Conservation (phyloP, 2,113 vertebrate species). For the Shinisaurus crocodilurus region DNA sequence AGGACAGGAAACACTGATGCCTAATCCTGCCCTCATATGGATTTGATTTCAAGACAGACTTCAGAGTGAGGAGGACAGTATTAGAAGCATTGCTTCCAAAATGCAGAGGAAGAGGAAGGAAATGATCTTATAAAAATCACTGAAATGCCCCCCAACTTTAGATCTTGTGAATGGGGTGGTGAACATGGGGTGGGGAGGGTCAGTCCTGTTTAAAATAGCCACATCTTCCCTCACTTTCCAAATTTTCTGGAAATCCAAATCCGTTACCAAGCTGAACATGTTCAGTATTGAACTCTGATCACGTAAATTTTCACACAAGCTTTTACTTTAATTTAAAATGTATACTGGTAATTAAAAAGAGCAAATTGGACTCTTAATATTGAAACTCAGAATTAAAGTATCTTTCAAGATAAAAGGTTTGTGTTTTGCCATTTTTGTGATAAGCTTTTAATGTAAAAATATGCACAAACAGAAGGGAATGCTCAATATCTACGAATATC, state of each 20-base stretch:
- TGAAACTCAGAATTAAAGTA: constrained; percentile 7
- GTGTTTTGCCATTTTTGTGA: not conserved
- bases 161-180: not conserved
- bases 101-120: not conserved
- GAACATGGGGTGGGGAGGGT: not conserved
- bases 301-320: not conserved
- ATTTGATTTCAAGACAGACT: not conserved
- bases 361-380: constrained; percentile 10
- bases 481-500: not conserved
- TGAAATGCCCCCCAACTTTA: too few relatives aligned
- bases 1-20: not conserved
- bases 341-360: constrained; percentile 17
- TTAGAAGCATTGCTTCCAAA: not conserved
- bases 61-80: not conserved
- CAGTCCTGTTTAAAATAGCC: not conserved
- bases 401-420: constrained; percentile 19
- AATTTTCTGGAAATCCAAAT: not conserved
- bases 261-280: not conserved
- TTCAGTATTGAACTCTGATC: not conserved
- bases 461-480: not conserved
- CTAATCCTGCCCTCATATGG: not conserved
- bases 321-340: constrained; percentile 8
- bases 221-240: not conserved
- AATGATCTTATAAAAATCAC: not conserved
- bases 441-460: constrained; percentile 13